These are phyloP conservation scores for Epicampocera succincta DNA, from an alignment of 2,888 invertebrate genomes.

Conservation along the genomic window DNA sequence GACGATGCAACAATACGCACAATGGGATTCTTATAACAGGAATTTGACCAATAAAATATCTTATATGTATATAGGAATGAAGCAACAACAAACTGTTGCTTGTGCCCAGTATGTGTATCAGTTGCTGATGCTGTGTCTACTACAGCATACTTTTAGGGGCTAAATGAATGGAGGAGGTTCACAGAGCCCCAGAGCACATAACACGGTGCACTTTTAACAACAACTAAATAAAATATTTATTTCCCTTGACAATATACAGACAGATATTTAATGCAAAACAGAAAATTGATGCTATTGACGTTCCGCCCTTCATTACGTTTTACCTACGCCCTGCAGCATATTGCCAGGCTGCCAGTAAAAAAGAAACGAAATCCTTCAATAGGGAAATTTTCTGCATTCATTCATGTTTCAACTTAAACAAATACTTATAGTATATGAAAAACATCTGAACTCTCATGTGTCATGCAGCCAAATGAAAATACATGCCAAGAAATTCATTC, in stretches of 20 bases:
- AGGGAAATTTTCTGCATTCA: constrained; percentile 14
- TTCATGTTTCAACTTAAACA: constrained; percentile 18
- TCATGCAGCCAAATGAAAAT: too few relatives aligned
- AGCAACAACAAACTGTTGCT: constrained; percentile 65
- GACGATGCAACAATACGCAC: too few relatives aligned
- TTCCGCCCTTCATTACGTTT: too few relatives aligned
- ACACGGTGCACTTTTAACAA: too few relatives aligned
- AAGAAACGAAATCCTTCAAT: neutral
- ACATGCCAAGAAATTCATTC: constrained; percentile 54
- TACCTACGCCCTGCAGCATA: neutral
- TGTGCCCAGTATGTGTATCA: constrained; percentile 22
- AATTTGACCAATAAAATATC: too few relatives aligned
- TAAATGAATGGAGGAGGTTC: neutral
- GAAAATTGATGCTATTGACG: too few relatives aligned
- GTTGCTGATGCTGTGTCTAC: neutral
- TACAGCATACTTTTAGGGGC: constrained; percentile 11
- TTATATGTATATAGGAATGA: neutral
- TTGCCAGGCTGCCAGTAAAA: neutral
- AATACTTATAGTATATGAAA: constrained; percentile 11
- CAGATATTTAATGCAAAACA: too few relatives aligned
- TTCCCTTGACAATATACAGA: neutral
- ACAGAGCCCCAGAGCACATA: neutral
- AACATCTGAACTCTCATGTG: neutral
- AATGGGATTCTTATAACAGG: too few relatives aligned
- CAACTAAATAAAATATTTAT: too few relatives aligned